Base-by-base conservation (phyloP, 2,113 vertebrate genomes). In the Triplophysa rosa region DNA sequence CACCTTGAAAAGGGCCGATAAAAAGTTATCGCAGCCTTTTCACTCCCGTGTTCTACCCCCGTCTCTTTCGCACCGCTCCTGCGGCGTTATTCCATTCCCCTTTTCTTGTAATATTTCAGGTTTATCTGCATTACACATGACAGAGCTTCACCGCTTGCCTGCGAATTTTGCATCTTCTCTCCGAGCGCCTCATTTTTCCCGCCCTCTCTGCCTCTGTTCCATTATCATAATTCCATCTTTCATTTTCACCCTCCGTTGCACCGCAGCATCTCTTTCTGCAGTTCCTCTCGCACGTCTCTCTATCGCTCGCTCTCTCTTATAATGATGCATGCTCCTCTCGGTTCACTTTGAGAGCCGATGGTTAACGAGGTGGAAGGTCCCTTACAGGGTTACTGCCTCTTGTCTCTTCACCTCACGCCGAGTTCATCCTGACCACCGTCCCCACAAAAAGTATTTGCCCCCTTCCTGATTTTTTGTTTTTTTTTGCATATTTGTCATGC, bases 301-400 rank as follows among this genome's bases (percentile, higher is more conserved):
- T 49, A 40, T 21, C 70, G 2, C 40, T 67, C 37, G 56, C 64
- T 71, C 70, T 85, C 80, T 71, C 11, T 66, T 64, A 67, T 66
- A 83, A 83, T 87, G 71, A 74, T 62, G 24, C 47, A 70, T 49
- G 37, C 71, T 62, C 21, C 71, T 72, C 33, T 63, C 40, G 24
- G 14, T 63, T 62, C 71, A 47, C 40, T 74, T 63, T 74, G 40
- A 74, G 40, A 29, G 71, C 26, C 9, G 19, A 21, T 74, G 45
- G 40, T 47, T 74, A 74, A 47, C 37, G 2, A 19, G 37, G 56
- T 62, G 42, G 2, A 59, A 74, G 54, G 54, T 58, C n/a, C 54
- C 54, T 58, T 21, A 29, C 23, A 13, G 19, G 8, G 54, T n/a
- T 58, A 8, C 63, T 75, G 1, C 40, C 9, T 69, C 56, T 26